These are phyloP conservation scores for Zapus hudsonius DNA, from an alignment of 2,113 vertebrate genomes.

Conservation along the genomic window DNA sequence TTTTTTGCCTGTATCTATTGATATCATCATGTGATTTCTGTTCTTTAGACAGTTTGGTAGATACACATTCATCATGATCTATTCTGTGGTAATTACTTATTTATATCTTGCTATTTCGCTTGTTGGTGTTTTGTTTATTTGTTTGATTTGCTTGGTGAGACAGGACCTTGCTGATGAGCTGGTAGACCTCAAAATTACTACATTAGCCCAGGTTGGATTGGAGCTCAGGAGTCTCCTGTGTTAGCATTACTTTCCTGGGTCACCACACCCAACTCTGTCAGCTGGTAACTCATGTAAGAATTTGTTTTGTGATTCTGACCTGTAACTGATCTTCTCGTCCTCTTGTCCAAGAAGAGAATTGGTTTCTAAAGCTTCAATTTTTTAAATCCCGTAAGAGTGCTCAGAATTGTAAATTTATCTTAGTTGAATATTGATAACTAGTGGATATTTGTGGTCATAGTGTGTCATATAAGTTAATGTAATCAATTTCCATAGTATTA, in stretches of 20 bases:
- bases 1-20: background rate
- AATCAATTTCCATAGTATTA: background rate
- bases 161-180: background rate
- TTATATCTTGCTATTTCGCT: background rate
- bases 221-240: background rate
- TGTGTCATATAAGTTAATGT: background rate
- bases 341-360: background rate
- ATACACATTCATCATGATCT: background rate
- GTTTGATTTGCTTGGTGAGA: background rate
- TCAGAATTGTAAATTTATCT: background rate
- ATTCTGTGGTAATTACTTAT: background rate
- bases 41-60: background rate
- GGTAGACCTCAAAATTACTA: background rate
- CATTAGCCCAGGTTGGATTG: background rate
- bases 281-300: background rate
- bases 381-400: too few species aligned
- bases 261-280: background rate
- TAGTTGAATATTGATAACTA: background rate
- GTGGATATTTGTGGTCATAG: background rate
- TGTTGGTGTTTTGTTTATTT: background rate
- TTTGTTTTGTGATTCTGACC: background rate
- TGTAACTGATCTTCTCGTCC: background rate
- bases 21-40: background rate
- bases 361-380: too few species aligned
- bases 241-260: background rate